Conservation (phyloP, 2,113 vertebrate species). For the Catharus bicknelli region DNA sequence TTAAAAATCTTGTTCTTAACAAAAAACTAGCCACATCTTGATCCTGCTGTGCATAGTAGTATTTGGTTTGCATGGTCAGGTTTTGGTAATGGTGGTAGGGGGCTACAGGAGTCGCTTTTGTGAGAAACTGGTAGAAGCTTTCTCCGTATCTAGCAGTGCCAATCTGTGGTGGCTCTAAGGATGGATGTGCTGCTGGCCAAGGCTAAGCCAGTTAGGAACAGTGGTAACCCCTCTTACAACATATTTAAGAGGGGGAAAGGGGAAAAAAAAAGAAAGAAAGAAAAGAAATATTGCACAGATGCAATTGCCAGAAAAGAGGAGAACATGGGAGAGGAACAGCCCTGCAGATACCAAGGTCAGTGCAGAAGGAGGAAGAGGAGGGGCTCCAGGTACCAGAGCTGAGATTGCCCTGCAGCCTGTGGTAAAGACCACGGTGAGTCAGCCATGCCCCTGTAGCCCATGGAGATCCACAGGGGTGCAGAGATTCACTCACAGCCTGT, state of each 20-base stretch:
- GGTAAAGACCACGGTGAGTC: background rate
- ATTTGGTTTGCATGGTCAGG: background rate
- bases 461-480: background rate
- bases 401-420: background rate
- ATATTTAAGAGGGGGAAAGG: background rate
- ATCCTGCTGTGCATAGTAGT: background rate
- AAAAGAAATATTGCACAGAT: background rate
- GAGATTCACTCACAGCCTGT: background rate
- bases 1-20: background rate
- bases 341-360: background rate
- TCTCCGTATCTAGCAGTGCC: background rate
- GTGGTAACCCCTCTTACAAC: background rate
- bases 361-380: background rate
- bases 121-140: background rate
- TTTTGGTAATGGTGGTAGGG: too few relatives aligned
- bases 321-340: background rate
- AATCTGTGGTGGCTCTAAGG: background rate
- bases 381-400: fast-evolving
- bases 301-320: background rate
- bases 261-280: background rate
- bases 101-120: background rate
- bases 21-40: background rate
- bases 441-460: background rate
- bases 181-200: background rate
- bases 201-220: background rate